Evolutionary conservation across 2,888 invertebrate species (phyloP), one percentile per base, ranked within the genome.

Genomic region (Chelonus formosanus): DNA sequence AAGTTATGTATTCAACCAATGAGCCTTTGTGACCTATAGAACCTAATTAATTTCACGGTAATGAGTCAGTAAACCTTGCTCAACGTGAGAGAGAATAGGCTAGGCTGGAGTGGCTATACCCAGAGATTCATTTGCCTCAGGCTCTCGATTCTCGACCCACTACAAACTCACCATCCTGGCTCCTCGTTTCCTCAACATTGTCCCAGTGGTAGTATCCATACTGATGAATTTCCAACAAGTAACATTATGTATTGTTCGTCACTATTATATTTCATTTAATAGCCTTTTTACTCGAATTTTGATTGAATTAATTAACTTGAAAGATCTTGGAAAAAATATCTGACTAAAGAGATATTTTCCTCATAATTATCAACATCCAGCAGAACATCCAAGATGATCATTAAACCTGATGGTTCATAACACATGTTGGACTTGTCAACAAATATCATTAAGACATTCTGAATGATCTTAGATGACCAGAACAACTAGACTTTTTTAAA

Each of bases 1-100:
- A 55, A 59, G 67, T 65, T 67, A 60, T 61, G 62, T 66, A 68
- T 63, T 69, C 67, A 70, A 60, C 63, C 70, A 67, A 68, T 74
- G 74, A 73, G 76, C 76, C 78, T 79, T 80, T 79, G 80, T 78
- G 76, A 76, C 76, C 78, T 73, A 76, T 73, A 73, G 75, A 78
- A 78, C 75, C 77, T 78, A 79, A 78, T 79, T 78, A 78, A 78
- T 78, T 78, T 76, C 73, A 73, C 75, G 73, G 75, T 73, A 75
- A 76, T 78, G 78, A 78, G 77, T 79, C 75, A 73, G 72, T 71
- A 70, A 67, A 59, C 71, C 68, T 70, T 70, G 55, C 62, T 68
- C 70, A 66, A 58, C 45, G 32, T 34, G 52, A 34, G 7, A 8
- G 32, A 52, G 52, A 52, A 52, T 52, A 32, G 52, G 32, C 58